Evolutionary conservation across 2,797 vertebrate species (phyloP).

Genomic region (Agapornis canus): DNA sequence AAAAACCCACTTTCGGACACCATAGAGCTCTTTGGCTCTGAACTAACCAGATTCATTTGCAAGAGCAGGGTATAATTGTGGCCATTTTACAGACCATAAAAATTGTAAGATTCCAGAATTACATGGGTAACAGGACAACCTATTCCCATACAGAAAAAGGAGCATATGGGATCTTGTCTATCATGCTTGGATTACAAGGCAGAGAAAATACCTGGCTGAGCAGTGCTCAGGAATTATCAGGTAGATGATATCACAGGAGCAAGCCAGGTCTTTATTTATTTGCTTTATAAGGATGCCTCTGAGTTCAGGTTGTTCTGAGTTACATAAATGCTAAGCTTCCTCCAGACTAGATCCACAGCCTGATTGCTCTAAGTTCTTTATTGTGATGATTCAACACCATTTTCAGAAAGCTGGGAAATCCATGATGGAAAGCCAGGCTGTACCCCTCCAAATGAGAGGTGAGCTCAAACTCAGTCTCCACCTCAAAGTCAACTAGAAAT

Average conservation of each 20-base stretch:
- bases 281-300: background rate
- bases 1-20: background rate
- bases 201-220: conserved; percentile 59
- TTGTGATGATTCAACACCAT: background rate
- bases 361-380: background rate
- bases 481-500: background rate
- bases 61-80: background rate
- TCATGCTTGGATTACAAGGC: conserved; percentile 10
- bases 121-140: background rate
- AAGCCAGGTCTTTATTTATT: conserved; percentile 1
- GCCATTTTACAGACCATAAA: background rate
- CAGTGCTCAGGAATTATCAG: conserved; percentile 42
- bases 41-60: background rate
- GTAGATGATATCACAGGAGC: conserved; percentile 20
- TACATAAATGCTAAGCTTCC: conserved; percentile 4
- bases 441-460: background rate
- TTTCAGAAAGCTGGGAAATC: background rate
- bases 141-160: background rate
- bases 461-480: background rate
- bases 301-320: background rate
- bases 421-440: background rate
- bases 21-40: background rate
- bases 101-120: background rate
- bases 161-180: background rate
- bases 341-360: background rate